Base-by-base conservation (phyloP, 1,140 invertebrate species). In the Microvelia longipes region DNA sequence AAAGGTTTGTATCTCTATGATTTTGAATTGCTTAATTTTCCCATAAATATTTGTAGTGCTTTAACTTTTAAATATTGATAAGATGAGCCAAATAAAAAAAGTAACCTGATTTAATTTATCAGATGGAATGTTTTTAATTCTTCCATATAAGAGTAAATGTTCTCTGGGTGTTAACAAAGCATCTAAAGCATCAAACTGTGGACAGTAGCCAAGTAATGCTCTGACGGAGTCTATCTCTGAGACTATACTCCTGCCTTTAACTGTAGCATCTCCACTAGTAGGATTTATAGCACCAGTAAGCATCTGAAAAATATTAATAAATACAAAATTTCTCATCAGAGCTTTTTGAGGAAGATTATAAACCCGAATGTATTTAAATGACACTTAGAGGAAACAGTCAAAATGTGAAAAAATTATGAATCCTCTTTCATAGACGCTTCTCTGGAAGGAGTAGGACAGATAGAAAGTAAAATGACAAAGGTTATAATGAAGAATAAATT, bases 171-270 rank as follows among this genome's bases (percentile, higher is more conserved):
- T 85, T 26, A 88, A 75, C 60, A 81, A 79, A 19, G 78, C 75
- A 75, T 85, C 80, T 0, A 87, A 71, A 24, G 85, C 86, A 77
- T 87, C 84, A 73, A 85, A 84, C 74, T 79, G 79, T 2, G 78
- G 77, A 72, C 79, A 80, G 66, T 79, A 80, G 30, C 79, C 77
- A 24, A 79, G 73, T 15, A 75, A 64, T 67, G 73, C 50, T 24
- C 73, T 62, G 1, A 71, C 73, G 29, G 77, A 78, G 68, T 71
- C 68, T 1, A 73, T 70, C 14, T 75, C 27, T 13, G 26, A 68
- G 24, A n/a, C 71, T 28, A 74, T 66, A 60, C 68, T 71, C 29
- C 69, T 68, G 1, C 72, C 72, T 66, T 66, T 68, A 27, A 76
- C 71, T 26, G 29, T 70, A n/a, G 75, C 72, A 70, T 75, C 72